phyloP scores from a whole-genome alignment of 2,113 vertebrate genomes.

The Thamnophis sirtalis region DNA sequence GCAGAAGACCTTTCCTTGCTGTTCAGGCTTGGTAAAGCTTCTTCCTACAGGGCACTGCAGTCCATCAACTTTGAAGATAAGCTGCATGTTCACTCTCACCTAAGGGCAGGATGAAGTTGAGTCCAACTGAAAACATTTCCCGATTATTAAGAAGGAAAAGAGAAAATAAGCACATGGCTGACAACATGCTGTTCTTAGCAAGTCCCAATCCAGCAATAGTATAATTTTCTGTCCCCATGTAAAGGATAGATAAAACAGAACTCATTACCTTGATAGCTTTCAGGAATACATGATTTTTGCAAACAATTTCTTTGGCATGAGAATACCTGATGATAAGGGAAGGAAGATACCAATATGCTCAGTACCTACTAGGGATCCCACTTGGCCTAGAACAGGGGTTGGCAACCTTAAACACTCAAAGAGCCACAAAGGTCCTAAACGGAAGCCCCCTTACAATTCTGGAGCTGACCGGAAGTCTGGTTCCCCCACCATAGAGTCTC shows the following conservation, averaged over 20 bases:
- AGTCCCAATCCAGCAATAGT: background rate
- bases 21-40: background rate
- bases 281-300: background rate
- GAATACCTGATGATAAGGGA: background rate
- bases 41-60: background rate
- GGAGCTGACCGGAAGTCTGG: too few species aligned
- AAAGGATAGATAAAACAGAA: background rate
- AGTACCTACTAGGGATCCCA: background rate
- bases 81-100: background rate
- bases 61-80: background rate
- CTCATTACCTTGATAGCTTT: background rate
- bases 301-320: background rate
- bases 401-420: too few species aligned
- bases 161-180: background rate
- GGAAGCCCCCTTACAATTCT: too few species aligned
- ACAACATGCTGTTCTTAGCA: background rate
- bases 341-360: background rate
- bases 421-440: too few species aligned
- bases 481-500: too few species aligned
- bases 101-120: background rate
- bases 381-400: background rate
- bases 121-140: background rate
- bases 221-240: background rate
- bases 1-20: background rate
- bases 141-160: slow-evolving; percentile 8